Evolutionary conservation across 2,888 invertebrate genomes (phyloP).

Genomic region (Mantis religiosa): DNA sequence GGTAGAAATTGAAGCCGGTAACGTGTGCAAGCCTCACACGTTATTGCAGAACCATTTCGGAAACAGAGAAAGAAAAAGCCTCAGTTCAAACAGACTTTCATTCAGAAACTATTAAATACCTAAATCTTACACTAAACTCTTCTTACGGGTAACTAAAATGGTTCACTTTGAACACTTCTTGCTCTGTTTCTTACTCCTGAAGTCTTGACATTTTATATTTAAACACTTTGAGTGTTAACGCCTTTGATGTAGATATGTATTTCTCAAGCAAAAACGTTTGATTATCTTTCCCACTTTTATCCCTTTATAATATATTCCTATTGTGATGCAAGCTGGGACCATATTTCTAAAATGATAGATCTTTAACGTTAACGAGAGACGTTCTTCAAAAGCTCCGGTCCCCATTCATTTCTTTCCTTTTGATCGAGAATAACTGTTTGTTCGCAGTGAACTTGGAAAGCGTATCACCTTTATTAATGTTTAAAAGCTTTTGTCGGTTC

Average conservation of each 20-base stretch:
- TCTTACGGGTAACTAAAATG: too few species aligned
- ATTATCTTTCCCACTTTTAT: not conserved
- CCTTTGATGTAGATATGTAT: not conserved
- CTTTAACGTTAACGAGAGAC: not conserved
- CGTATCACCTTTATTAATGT: not conserved
- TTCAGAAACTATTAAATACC: too few species aligned
- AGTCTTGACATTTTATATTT: too few species aligned
- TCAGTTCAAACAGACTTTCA: too few species aligned
- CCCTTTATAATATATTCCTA: not conserved
- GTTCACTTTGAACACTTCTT: too few species aligned
- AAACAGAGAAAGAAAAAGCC: too few species aligned
- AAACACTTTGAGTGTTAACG: too few species aligned
- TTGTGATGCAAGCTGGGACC: not conserved
- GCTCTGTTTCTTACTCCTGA: too few species aligned
- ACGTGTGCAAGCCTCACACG: too few species aligned
- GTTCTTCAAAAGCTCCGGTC: not conserved
- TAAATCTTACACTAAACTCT: too few species aligned
- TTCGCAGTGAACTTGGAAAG: not conserved
- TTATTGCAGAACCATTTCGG: too few species aligned
- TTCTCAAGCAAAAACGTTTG: not conserved
- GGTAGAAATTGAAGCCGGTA: too few species aligned
- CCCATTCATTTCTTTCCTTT: not conserved
- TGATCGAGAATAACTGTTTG: not conserved
- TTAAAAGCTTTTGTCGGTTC: not conserved
- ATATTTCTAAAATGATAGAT: not conserved